Evolutionary conservation across 1,140 invertebrate genomes (phyloP), one percentile per base, ranked within the genome.

Genomic region (Camponotus pennsylvanicus): DNA sequence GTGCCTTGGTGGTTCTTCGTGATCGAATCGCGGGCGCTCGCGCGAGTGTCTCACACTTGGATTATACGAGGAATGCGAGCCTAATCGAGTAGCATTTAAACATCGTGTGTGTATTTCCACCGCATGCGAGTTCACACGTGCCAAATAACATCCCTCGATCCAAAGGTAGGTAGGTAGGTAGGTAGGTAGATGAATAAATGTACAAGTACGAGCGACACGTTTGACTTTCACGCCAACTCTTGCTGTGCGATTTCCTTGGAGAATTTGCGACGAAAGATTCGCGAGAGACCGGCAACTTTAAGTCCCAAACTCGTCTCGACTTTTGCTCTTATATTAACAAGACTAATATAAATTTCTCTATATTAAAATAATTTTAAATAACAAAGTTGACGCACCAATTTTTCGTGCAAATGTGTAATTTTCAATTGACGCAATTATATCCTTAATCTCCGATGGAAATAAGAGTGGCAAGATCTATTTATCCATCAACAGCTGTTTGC

Each of bases 141-240:
- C 27, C 21, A 6, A 37, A 11, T 73, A 55, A 34, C 69, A 18
- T 82, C 55, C 57, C 21, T 3, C 55, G 27, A 49, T 75, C 27
- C 18, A n/a, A 49, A 83, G 52, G 55, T 42, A 59, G 40, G 21
- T 49, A 21, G 21, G 42, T 49, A 63, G 27, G 13, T 27, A n/a
- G 42, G 21, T 45, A 27, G 42, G 13, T 27, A 4, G 37, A 7
- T n/a, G 6, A 2, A 34, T 34, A 34, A 0, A 37, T 15, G 15
- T 34, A 64, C 6, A 32, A 45, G 27, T 7, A 37, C 27, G n/a
- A 37, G 34, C 49, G 69, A 21, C 18, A 52, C 32, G 69, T 55
- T 49, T 57, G 79, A 83, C 79, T 83, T 83, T 83, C 79, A 83
- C 66, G 52, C 6, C 40, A 32, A n/a, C n/a, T 59, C 27, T 70